Evolutionary conservation across 2,113 vertebrate genomes (phyloP), one percentile per base, ranked within the genome.

Genomic region (Riparia riparia): DNA sequence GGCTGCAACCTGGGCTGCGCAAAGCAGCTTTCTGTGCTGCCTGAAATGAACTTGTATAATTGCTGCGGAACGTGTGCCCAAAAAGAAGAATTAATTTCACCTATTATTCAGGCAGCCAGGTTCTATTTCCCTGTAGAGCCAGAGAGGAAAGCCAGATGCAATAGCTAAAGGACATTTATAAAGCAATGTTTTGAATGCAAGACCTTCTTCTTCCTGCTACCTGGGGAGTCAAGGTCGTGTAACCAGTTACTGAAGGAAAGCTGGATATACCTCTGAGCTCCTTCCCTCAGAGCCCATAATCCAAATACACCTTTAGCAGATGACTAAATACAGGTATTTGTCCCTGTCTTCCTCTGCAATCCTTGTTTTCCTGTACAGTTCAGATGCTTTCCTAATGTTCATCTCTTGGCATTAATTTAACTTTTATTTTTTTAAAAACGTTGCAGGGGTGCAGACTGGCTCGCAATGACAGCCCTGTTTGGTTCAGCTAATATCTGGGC

Each of bases 401-500:
- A 60, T 82, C n/a, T 70, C 83, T 68, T 86, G 85, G 72, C 24
- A 74, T 76, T 72, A 87, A 94, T 76, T 82, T 86, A 86, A 83
- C 16, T 82, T 83, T 41, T 53, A 65, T 87, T 39, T 79, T 78
- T 90, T 83, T 56, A 57, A 2, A 8, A 61, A 53, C n/a, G 51
- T 90, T 0, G 1, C 60, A 81, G 69, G 72, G 93, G 90, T 94
- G 60, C 85, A 96, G 85, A 78, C 82, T 89, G 71, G 69, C 80
- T 96, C 0, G 4, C 69, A 88, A 78, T 86, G 92, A 90, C 90
- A 95, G 69, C 28, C 86, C 45, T 94, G 72, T 81, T 95, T 95
- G 93, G 85, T 95, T 96, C 92, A 95, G 82, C 92, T 96, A 96
- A 93, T 97, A 96, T 92, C 93, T 93, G 95, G 93, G 96, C 92